These are phyloP conservation scores for Poecilus cupreus DNA, from an alignment of 2,888 invertebrate species.

Conservation along the genomic window DNA sequence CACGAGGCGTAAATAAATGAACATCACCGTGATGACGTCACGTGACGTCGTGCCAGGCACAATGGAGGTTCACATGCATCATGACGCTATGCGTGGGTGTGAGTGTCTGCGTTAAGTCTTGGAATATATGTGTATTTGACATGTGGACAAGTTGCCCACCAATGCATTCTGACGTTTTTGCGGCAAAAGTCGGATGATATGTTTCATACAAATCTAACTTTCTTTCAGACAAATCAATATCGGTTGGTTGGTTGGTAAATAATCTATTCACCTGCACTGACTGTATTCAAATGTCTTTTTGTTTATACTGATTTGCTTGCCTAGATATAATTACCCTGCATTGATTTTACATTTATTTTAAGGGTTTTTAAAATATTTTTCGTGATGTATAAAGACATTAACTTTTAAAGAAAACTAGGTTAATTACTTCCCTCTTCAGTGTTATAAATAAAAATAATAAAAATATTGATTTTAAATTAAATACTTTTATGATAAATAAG, in stretches of 20 bases:
- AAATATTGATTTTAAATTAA: no score
- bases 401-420: slow-evolving; percentile 21
- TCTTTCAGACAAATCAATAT: slow-evolving; percentile 40
- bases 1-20: slow-evolving; percentile 48
- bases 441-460: slow-evolving; percentile 12
- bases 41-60: slow-evolving; percentile 48
- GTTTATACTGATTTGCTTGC: neutral
- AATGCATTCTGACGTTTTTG: slow-evolving; percentile 36
- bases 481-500: no score
- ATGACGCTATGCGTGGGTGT: neutral
- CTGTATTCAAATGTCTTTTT: neutral
- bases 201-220: slow-evolving; percentile 50
- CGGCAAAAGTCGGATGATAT: slow-evolving; percentile 46
- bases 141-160: slow-evolving; percentile 36
- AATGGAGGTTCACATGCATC: neutral
- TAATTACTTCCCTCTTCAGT: neutral
- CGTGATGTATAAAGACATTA: slow-evolving; percentile 15
- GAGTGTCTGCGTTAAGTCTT: no score
- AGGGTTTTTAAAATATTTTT: slow-evolving; percentile 9
- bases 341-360: slow-evolving; percentile 30
- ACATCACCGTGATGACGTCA: slow-evolving; percentile 39
- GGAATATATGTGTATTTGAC: no score
- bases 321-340: neutral
- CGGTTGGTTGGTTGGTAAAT: neutral
- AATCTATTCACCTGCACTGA: neutral